Conservation (phyloP, 2,888 invertebrate species). For the Phasia obesa region DNA sequence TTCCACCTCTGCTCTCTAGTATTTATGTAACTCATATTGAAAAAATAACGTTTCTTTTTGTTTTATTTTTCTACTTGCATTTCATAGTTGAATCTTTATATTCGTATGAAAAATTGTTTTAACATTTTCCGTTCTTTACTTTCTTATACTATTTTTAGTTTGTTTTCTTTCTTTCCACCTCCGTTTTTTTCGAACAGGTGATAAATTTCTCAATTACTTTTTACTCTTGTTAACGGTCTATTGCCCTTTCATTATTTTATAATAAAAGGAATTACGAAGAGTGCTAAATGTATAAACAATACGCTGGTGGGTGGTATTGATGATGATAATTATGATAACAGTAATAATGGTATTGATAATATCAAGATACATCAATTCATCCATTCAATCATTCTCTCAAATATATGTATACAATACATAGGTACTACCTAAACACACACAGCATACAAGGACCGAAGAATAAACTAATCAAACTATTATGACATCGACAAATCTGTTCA, state of each 20-base stretch:
- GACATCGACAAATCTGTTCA: constrained; percentile 48
- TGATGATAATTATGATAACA: constrained; percentile 24
- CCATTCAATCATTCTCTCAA: neutral
- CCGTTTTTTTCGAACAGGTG: constrained; percentile 47
- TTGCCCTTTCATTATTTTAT: constrained; percentile 53
- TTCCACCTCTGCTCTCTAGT: too few relatives aligned
- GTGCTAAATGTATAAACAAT: neutral
- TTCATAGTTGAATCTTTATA: too few relatives aligned
- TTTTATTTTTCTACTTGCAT: too few relatives aligned
- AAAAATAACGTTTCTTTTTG: neutral
- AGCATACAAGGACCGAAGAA: neutral
- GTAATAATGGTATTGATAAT: constrained; percentile 44
- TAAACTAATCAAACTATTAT: constrained; percentile 40
- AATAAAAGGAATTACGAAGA: constrained; percentile 25
- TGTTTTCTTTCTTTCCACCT: constrained; percentile 22
- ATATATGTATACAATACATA: neutral
- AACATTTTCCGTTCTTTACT: neutral
- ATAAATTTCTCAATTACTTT: constrained; percentile 51
- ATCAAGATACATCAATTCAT: constrained; percentile 27
- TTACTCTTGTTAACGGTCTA: constrained; percentile 48
- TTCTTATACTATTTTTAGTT: neutral
- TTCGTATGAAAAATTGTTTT: too few relatives aligned
- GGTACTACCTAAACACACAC: neutral
- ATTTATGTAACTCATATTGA: too few relatives aligned
- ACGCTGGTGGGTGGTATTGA: neutral